These are phyloP conservation scores for Tetranychus truncatus DNA, from an alignment of 2,888 invertebrate genomes.

Conservation along the genomic window DNA sequence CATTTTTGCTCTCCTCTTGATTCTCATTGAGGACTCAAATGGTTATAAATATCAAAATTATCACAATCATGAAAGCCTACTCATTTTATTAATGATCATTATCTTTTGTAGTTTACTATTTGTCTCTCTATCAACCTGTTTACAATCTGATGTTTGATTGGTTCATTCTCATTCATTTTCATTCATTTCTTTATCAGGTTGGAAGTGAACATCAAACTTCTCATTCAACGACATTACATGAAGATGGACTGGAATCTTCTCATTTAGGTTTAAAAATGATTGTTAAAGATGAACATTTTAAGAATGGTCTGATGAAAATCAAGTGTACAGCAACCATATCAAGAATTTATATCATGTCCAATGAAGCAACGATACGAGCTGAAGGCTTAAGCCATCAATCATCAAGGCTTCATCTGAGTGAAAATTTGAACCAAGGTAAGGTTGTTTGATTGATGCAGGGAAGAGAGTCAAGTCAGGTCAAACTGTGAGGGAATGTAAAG, in stretches of 20 bases:
- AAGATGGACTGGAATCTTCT: conserved; percentile 26
- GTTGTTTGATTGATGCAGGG: background rate
- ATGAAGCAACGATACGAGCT: conserved; percentile 25
- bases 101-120: background rate
- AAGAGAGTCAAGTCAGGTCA: too few relatives aligned
- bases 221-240: conserved; percentile 25
- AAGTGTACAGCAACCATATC: conserved; percentile 26
- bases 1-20: background rate
- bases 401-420: conserved; percentile 25
- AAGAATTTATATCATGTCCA: conserved; percentile 26
- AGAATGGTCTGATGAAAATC: conserved; percentile 21
- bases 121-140: background rate
- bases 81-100: background rate
- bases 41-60: too few relatives aligned
- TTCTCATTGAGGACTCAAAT: too few relatives aligned
- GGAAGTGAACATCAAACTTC: conserved; percentile 19
- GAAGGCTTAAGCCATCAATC: conserved; percentile 22
- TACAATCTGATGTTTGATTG: background rate
- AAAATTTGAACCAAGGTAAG: conserved; percentile 26
- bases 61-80: background rate
- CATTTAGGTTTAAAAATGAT: conserved; percentile 23
- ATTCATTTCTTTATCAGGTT: background rate
- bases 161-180: background rate
- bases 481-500: background rate
- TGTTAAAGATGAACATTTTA: conserved; percentile 23